phyloP scores from a whole-genome alignment of 2,797 vertebrate genomes.

The Crocodylus rhombifer region DNA sequence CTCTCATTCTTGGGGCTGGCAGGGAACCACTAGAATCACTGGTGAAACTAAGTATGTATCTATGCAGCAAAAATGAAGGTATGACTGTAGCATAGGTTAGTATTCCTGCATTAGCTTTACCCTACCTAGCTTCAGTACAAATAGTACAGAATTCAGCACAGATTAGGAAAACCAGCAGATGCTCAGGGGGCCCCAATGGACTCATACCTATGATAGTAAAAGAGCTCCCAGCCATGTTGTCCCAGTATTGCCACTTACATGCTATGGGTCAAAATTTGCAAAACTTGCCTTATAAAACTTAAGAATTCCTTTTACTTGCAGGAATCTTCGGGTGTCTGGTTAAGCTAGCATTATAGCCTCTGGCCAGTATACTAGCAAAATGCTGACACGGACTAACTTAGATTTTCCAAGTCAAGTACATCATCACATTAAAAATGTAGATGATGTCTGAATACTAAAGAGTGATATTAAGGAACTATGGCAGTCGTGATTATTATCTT shows the following conservation, averaged over 20 bases:
- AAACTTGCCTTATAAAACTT: not conserved
- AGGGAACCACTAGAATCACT: not conserved
- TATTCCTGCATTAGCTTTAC: too few relatives aligned
- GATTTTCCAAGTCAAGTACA: not conserved
- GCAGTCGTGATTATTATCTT: not conserved
- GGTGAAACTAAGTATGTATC: not conserved
- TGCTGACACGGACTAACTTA: not conserved
- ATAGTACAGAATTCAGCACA: not conserved
- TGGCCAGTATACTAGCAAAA: not conserved
- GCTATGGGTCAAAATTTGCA: not conserved
- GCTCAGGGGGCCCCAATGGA: accelerated
- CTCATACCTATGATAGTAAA: too few relatives aligned
- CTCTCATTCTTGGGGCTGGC: not conserved
- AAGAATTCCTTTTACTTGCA: not conserved
- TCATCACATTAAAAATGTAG: not conserved
- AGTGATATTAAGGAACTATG: not conserved
- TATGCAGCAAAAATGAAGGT: not conserved
- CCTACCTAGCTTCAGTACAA: too few relatives aligned
- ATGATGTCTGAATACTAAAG: not conserved
- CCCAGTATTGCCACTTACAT: not conserved
- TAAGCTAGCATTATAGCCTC: not conserved
- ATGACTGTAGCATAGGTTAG: not conserved
- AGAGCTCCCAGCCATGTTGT: not conserved
- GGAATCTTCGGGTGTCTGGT: not conserved
- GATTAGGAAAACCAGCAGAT: not conserved